Evolutionary conservation across 2,888 invertebrate species (phyloP), one percentile per base, ranked within the genome.

Genomic region (Leptopterna dolabrata): DNA sequence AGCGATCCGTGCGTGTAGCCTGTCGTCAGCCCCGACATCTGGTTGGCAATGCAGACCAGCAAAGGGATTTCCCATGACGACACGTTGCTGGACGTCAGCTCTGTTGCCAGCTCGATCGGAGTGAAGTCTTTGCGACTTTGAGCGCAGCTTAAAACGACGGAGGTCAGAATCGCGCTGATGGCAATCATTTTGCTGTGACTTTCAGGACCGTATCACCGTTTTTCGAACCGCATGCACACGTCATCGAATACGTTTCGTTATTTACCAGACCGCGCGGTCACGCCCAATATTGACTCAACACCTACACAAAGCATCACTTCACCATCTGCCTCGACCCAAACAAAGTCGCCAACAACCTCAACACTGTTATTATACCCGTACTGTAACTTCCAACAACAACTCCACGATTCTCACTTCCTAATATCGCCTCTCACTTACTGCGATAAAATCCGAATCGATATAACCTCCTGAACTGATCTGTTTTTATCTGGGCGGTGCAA

Each of bases 41-140:
- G 13, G 29, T 83, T 36, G 19, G 83, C 83, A 13, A 83, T 11
- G 41, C 83, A 83, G 16, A 47, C 70, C 41, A 83, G 43, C 30
- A 27, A 27, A 16, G 83, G 83, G 27, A 83, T 83, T 30, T 83
- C 83, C 83, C 83, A 83, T 1, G n/a, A 0, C 11, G 83, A 63
- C 27, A 83, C 83, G 43, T 83, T 83, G 7, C n/a, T n/a, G 3
- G 55, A 55, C 14, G 2, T 16, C 11, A 83, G 41, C n/a, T 36
- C 43, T 11, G 2, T 13, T 36, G 70, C 63, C 9, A 83, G 43
- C 19, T 63, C 83, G 27, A 0, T 24, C 11, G 83, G 83, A 4
- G 55, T 70, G 83, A 55, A 51, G 63, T 19, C 24, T 63, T 63
- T 63, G 9, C 27, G 63, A 19, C 63, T 7, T 63, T 63, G 78